Percentiles rank a stretch among this genome's conserved stretches.
These are phyloP conservation scores for Microcebus jonahi DNA, from an alignment of 2,113 vertebrate genomes.

Conservation along the genomic window DNA sequence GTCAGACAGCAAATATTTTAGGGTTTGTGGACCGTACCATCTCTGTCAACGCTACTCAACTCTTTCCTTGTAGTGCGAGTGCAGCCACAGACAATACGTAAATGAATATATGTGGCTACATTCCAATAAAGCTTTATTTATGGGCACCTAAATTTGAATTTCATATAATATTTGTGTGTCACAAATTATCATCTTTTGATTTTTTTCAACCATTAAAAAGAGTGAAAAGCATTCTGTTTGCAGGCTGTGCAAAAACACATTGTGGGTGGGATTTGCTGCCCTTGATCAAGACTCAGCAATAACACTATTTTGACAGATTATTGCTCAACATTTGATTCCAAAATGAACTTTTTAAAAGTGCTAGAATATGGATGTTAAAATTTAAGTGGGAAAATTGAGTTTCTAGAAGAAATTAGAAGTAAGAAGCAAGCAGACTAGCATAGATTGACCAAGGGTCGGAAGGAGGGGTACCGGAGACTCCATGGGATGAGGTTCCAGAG, in stretches of 20 bases:
- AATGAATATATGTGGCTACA: fast-evolving
- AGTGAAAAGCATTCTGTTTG: background rate
- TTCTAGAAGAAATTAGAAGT: no score
- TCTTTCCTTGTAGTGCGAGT: fast-evolving
- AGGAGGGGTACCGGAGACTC: no score
- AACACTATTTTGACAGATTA: background rate
- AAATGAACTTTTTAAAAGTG: background rate
- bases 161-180: background rate
- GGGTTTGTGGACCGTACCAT: background rate
- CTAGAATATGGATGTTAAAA: background rate
- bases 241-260: background rate
- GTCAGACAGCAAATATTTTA: background rate
- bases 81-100: fast-evolving
- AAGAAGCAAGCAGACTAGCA: no score
- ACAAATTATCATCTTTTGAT: background rate
- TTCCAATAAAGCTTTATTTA: background rate
- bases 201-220: background rate
- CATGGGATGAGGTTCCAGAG: no score
- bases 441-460: no score
- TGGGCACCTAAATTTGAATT: background rate
- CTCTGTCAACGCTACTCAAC: fast-evolving
- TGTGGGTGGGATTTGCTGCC: background rate
- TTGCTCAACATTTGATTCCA: background rate
- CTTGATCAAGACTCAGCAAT: fast-evolving
- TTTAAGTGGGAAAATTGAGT: background rate